These are phyloP conservation scores for Drosophila lowei DNA, from an alignment of 1,140 invertebrate species.

Conservation along the genomic window DNA sequence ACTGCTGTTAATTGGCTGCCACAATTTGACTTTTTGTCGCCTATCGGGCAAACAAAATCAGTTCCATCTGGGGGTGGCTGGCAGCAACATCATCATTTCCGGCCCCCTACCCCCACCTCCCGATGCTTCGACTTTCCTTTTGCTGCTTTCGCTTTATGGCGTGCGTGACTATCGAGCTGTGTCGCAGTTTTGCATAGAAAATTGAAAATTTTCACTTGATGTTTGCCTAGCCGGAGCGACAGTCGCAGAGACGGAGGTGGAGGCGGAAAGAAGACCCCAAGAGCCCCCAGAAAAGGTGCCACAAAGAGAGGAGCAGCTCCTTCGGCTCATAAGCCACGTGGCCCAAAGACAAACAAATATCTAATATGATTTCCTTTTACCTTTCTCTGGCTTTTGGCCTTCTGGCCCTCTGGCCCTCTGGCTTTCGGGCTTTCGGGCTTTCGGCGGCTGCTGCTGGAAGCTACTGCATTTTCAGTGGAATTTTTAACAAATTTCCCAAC, in stretches of 20 bases:
- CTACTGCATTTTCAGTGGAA: slow-evolving; percentile 38
- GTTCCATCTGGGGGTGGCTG: slow-evolving; percentile 35
- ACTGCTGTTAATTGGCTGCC: slow-evolving; percentile 77
- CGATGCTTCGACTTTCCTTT: slow-evolving; percentile 14
- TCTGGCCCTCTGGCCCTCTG: too few relatives aligned
- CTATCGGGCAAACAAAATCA: slow-evolving; percentile 80
- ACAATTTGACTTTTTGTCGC: slow-evolving; percentile 80
- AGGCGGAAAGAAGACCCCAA: neutral
- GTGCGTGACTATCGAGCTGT: slow-evolving; percentile 79
- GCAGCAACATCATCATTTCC: slow-evolving; percentile 32
- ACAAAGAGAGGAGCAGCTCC: neutral
- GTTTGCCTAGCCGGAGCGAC: slow-evolving; percentile 56
- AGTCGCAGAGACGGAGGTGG: too few relatives aligned
- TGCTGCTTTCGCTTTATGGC: slow-evolving; percentile 7
- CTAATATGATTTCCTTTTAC: slow-evolving; percentile 50
- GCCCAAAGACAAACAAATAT: slow-evolving; percentile 32
- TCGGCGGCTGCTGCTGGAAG: slow-evolving; percentile 4
- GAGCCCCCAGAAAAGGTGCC: neutral
- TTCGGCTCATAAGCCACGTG: slow-evolving; percentile 31
- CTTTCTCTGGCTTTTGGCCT: neutral
- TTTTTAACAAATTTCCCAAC: slow-evolving; percentile 45
- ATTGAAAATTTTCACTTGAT: slow-evolving; percentile 77
- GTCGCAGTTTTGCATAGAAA: slow-evolving; percentile 77
- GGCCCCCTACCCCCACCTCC: slow-evolving; percentile 1
- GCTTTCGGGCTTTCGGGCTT: too few relatives aligned